Base-by-base conservation (phyloP, 2,113 vertebrate genomes). In the Ciconia maguari region DNA sequence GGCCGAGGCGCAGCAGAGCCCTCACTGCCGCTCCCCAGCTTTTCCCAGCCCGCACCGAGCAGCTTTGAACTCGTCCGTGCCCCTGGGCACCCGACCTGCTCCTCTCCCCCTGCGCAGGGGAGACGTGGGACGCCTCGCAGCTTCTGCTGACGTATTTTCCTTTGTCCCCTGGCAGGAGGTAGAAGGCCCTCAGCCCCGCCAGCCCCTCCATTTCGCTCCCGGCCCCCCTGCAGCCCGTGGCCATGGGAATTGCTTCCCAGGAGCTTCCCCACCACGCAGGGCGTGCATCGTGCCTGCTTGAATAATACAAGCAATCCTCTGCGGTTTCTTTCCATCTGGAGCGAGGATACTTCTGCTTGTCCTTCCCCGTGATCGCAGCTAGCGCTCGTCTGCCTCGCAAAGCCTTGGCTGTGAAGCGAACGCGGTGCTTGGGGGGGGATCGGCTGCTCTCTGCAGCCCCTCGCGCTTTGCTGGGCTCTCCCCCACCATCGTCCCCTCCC, bases 261-360 rank as follows among this genome's bases (percentile, higher is more conserved):
- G 64, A 48, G 44, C n/a, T 41, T 49, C 58, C 16, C 41, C 9
- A 9, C 49, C 32, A 13, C 0, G 4, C 38, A 3, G 30, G 32
- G 10, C 4, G 1, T 20, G 58, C 21, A 7, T 20, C 4, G 0
- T 21, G 83, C 12, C 58, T 1, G 11, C 83, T 18, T 18, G 22
- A 76, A 18, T 34, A 10, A 22, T 3, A 2, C 13, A 3, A 34
- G 17, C 7, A 17, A 6, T 21, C 17, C 36, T 36, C 42, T 2
- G 30, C n/a, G 41, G 17, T 38, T 42, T 7, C 44, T n/a, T 34
- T 11, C 1, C 0, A 2, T 60, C 38, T 24, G 75, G 65, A 29
- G 74, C 0, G 34, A 46, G 44, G 7, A 10, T 6, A 4, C 34
- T 18, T 38, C 46, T 48, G 38, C 36, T 38, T 38, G 66, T 34